A percentile compares a stretch with the other conserved stretches of the same genome.
Evolutionary conservation across 2,888 invertebrate genomes (phyloP).

Genomic region (Sphinx pinastri): DNA sequence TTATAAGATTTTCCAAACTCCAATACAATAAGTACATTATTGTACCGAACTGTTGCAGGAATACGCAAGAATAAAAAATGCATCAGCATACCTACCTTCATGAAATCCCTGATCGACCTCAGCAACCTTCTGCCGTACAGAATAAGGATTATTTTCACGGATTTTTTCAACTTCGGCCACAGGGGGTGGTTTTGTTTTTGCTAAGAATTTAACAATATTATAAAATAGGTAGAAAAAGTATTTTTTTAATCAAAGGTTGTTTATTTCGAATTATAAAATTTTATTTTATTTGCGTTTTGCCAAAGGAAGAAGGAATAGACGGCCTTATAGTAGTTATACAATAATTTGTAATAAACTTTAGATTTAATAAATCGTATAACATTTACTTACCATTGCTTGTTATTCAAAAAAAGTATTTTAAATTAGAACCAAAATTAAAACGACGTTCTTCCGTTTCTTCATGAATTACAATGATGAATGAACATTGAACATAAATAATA

Average conservation of each 20-base stretch:
- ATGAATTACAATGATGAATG: too few species aligned
- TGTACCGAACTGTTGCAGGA: constrained; percentile 55
- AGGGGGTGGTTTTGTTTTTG: constrained; percentile 80
- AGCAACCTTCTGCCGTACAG: constrained; percentile 73
- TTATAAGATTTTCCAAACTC: too few species aligned
- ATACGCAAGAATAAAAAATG: constrained; percentile 68
- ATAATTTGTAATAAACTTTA: constrained; percentile 25
- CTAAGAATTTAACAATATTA: constrained; percentile 42
- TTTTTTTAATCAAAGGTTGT: constrained; percentile 1
- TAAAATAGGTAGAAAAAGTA: neutral
- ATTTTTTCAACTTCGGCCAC: constrained; percentile 75
- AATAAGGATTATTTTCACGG: constrained; percentile 72
- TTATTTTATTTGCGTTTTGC: neutral
- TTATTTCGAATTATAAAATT: neutral
- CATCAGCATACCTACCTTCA: constrained; percentile 71
- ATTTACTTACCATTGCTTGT: neutral
- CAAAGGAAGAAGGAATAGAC: neutral
- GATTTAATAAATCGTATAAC: constrained; percentile 21
- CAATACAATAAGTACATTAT: too few species aligned
- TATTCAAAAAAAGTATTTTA: neutral
- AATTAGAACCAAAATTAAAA: too few species aligned
- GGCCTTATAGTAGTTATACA: constrained; percentile 20
- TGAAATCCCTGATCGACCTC: constrained; percentile 66
- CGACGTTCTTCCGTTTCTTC: neutral
- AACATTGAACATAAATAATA: too few species aligned